A percentile compares a stretch with the other conserved stretches of the same genome.
Evolutionary conservation across 2,888 invertebrate species (phyloP).

Genomic region (Chouioia cunea): DNA sequence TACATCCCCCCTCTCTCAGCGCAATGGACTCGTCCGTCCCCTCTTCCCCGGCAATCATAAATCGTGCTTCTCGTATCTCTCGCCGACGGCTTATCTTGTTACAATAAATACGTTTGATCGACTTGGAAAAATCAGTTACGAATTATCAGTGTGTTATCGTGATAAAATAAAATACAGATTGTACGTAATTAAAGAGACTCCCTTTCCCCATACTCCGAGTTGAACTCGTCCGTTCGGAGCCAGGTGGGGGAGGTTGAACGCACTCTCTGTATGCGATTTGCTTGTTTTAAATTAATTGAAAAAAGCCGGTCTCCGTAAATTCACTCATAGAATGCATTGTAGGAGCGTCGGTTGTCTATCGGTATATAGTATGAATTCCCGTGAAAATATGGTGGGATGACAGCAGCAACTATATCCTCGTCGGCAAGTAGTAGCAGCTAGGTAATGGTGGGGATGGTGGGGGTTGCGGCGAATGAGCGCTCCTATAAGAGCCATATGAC

Average conservation of each 20-base stretch:
- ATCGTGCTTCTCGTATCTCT: background rate
- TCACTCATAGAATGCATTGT: background rate
- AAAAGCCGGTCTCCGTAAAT: background rate
- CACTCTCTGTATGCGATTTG: background rate
- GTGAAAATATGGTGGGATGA: slow-evolving; percentile 12
- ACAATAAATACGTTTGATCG: background rate
- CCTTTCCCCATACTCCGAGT: background rate
- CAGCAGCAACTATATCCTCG: background rate
- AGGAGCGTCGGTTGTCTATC: background rate
- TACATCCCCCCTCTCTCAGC: slow-evolving; percentile 51
- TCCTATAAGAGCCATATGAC: slow-evolving; percentile 70
- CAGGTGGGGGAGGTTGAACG: slow-evolving; percentile 21
- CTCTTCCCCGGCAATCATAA: background rate
- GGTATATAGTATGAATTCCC: background rate
- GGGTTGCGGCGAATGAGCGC: slow-evolving; percentile 11
- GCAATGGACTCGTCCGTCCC: slow-evolving; percentile 9
- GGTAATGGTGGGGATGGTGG: background rate
- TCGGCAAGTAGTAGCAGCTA: background rate
- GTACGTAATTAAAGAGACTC: too few relatives aligned
- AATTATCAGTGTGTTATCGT: background rate
- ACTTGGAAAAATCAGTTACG: background rate
- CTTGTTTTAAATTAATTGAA: background rate
- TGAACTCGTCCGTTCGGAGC: slow-evolving; percentile 33
- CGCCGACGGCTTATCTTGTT: background rate
- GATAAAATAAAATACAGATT: slow-evolving; percentile 2